Conservation (phyloP, 2,797 vertebrate species). For the Onychomys torridus region DNA sequence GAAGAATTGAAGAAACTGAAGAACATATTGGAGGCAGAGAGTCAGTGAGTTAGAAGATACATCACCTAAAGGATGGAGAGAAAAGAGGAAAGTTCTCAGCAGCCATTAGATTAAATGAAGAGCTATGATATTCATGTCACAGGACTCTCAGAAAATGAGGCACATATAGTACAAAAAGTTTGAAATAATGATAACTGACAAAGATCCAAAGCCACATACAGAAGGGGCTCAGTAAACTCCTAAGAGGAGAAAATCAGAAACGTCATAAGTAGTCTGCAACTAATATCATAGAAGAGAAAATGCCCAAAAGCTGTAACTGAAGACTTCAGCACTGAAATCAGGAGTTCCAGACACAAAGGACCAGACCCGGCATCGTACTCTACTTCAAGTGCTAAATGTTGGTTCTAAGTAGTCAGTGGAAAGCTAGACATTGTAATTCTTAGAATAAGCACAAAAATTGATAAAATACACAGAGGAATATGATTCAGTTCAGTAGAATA, state of each 20-base stretch:
- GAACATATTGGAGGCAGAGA: background rate
- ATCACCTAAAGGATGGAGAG: background rate
- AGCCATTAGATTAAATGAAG: no score
- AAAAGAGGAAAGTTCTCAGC: background rate
- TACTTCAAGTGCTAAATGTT: background rate
- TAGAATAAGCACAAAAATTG: background rate
- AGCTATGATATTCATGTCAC: background rate
- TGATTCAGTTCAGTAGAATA: background rate
- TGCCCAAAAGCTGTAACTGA: background rate
- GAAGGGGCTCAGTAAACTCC: background rate
- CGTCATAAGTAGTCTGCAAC: background rate
- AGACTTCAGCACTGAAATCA: background rate
- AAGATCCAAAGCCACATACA: background rate
- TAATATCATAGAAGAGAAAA: background rate
- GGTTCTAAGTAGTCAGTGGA: constrained; percentile 12
- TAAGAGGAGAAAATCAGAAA: background rate
- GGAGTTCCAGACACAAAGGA: background rate
- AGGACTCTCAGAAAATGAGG: background rate
- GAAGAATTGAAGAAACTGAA: background rate
- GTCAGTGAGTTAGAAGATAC: background rate
- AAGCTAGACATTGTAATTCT: background rate
- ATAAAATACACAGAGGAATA: background rate
- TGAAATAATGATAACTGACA: background rate
- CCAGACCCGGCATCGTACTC: background rate
- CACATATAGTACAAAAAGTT: background rate